Conservation (phyloP, 1,140 invertebrate species). For the Hylyphantes graminicola region DNA sequence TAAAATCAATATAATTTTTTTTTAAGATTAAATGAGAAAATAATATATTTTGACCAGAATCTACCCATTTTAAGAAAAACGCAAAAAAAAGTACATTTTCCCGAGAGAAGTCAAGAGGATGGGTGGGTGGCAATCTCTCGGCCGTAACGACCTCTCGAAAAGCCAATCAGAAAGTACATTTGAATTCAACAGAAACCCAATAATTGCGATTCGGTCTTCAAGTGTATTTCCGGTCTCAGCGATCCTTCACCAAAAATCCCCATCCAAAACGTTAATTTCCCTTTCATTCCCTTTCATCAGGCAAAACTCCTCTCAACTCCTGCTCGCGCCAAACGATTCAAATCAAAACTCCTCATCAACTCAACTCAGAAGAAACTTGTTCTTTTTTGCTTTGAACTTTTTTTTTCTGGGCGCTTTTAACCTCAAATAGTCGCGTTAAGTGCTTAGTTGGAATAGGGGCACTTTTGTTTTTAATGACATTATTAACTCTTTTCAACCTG, state of each 20-base stretch:
- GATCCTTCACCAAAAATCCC: constrained; percentile 15
- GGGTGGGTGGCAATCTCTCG: neutral
- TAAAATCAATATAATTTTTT: no score
- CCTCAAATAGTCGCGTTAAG: constrained; percentile 59
- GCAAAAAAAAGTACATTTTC: neutral
- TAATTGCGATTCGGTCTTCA: constrained; percentile 34
- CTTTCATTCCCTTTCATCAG: constrained; percentile 46
- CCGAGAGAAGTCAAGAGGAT: no score
- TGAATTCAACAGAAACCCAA: constrained; percentile 19
- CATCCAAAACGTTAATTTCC: constrained; percentile 48
- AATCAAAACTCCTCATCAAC: constrained; percentile 60
- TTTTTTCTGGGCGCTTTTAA: constrained; percentile 51
- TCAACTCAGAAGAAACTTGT: neutral
- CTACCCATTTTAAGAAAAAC: neutral
- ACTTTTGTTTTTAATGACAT: constrained; percentile 61
- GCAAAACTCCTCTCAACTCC: constrained; percentile 18
- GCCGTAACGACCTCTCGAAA: constrained; percentile 24
- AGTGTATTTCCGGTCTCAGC: constrained; percentile 36
- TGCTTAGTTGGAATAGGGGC: constrained; percentile 35
- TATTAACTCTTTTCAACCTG: constrained; percentile 49
- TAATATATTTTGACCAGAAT: neutral
- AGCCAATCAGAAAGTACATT: constrained; percentile 42
- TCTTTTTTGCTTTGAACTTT: constrained; percentile 1
- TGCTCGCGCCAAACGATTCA: constrained; percentile 45
- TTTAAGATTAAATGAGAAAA: neutral